Evolutionary conservation across 2,797 vertebrate species (phyloP).

Genomic region (Amniataba percoides): DNA sequence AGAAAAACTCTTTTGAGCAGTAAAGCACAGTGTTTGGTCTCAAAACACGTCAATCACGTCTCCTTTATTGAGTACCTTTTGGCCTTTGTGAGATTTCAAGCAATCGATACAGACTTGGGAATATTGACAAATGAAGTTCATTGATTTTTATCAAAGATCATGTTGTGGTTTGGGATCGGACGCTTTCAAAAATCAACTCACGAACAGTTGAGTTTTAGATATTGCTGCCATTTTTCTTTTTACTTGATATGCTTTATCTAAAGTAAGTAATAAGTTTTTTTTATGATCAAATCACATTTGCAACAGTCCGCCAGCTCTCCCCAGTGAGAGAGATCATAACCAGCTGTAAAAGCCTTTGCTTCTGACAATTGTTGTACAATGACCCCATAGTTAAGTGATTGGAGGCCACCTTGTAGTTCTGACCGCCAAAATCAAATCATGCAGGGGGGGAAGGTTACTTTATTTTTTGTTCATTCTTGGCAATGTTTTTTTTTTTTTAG

Average conservation of each 20-base stretch:
- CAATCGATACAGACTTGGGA: conserved; percentile 5
- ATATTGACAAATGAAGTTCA: conserved; percentile 42
- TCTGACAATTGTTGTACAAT: conserved; percentile 38
- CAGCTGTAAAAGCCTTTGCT: conserved; percentile 46
- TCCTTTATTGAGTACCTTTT: conserved; percentile 43
- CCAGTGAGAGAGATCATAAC: conserved; percentile 40
- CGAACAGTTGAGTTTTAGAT: conserved; percentile 23
- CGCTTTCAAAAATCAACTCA: conserved; percentile 10
- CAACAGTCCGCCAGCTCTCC: conserved; percentile 30
- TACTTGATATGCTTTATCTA: conserved; percentile 39
- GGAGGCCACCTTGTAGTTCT: conserved; percentile 48
- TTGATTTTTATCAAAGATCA: conserved; percentile 46
- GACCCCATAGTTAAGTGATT: conserved; percentile 32
- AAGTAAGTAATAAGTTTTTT: conserved; percentile 40
- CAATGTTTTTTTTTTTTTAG: neutral
- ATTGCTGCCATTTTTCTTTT: conserved; percentile 36
- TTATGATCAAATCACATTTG: conserved; percentile 50
- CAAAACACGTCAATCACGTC: conserved; percentile 49
- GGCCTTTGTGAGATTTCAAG: conserved; percentile 25
- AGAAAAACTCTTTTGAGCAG: conserved; percentile 42
- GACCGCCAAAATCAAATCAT: conserved; percentile 42
- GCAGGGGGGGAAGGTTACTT: neutral
- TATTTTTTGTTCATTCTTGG: conserved; percentile 16
- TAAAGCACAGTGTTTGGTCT: conserved; percentile 36
- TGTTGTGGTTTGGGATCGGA: conserved; percentile 38